phyloP scores from a whole-genome alignment of 2,113 vertebrate genomes.

The Rhinolophus ferrumequinum region DNA sequence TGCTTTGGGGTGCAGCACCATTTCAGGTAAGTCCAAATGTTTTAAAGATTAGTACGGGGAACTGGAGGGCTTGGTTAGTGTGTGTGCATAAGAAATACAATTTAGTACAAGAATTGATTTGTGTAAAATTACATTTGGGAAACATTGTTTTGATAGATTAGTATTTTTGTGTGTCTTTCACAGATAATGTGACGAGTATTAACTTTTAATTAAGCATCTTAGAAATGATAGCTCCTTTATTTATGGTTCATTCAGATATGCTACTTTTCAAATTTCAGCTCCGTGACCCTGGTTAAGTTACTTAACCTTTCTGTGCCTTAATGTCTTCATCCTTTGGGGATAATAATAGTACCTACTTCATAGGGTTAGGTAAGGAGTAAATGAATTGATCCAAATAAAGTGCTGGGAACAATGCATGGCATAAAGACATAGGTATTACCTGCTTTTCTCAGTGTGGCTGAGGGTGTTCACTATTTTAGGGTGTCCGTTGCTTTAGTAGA shows the following conservation, averaged over 20 bases:
- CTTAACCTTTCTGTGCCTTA: neutral
- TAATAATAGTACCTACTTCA: neutral
- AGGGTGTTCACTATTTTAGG: neutral
- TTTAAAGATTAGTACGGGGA: neutral
- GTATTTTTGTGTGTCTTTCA: neutral
- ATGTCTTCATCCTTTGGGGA: neutral
- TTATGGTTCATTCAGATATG: slow-evolving; percentile 6
- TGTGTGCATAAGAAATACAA: neutral
- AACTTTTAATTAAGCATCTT: slow-evolving; percentile 9
- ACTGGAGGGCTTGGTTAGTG: neutral
- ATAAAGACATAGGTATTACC: neutral
- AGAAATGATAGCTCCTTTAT: neutral
- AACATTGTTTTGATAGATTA: neutral
- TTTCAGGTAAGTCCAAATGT: slow-evolving; percentile 67
- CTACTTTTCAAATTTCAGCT: neutral
- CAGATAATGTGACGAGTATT: neutral
- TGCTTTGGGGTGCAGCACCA: neutral
- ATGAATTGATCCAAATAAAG: neutral
- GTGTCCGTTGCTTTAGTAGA: neutral
- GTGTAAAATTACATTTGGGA: neutral
- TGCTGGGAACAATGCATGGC: neutral
- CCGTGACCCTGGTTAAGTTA: neutral
- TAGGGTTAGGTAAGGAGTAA: neutral
- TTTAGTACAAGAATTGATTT: neutral
- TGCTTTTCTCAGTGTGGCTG: neutral